Base-by-base conservation (phyloP, 2,113 vertebrate species). In the Gallinago jamesoni region DNA sequence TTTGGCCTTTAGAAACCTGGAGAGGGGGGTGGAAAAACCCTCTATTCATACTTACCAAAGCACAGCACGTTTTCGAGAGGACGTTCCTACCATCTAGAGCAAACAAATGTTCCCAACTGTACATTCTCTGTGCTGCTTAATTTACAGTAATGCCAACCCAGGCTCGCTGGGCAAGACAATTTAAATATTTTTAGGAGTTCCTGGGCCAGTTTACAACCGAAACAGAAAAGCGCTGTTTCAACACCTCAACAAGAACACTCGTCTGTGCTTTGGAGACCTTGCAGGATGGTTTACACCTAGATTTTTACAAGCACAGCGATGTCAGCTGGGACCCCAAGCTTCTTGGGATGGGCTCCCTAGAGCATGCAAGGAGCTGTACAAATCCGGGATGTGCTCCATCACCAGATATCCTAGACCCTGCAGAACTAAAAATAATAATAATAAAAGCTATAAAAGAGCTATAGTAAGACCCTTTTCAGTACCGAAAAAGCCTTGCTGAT, bases 1-100 rank as follows among this genome's bases (percentile, higher is more conserved):
- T 93, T 92, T 90, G 90, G 92, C 95, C 89, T 94, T 93, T 84
- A 93, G 81, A 96, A 97, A 87, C 55, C 74, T 83, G 55, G 47
- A 85, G 63, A 50, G 22, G 59, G 84, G 70, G 91, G 62, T 92
- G 74, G 55, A 89, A 95, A 96, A 95, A 16, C 80, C 79, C 84
- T 69, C 75, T 85, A 37, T 87, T 95, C 85, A 82, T 59, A 89
- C 93, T 84, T 53, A 47, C 14, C 56, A 89, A 43, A 78, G 82
- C 92, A 87, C 0, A 79, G 89, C 60, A 59, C 31, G 5, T 76
- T 94, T 89, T 94, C 87, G 87, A 94, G 90, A 87, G 94, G 92
- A 89, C 93, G 85, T 95, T 96, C 95, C 89, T 93, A 17, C 77
- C 77, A 76, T 69, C 87, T 84, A 93, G 89, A 87, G 87, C 89